These are phyloP conservation scores for Diplosoma virens DNA, from an alignment of 23 tunicate species.

Conservation along the genomic window DNA sequence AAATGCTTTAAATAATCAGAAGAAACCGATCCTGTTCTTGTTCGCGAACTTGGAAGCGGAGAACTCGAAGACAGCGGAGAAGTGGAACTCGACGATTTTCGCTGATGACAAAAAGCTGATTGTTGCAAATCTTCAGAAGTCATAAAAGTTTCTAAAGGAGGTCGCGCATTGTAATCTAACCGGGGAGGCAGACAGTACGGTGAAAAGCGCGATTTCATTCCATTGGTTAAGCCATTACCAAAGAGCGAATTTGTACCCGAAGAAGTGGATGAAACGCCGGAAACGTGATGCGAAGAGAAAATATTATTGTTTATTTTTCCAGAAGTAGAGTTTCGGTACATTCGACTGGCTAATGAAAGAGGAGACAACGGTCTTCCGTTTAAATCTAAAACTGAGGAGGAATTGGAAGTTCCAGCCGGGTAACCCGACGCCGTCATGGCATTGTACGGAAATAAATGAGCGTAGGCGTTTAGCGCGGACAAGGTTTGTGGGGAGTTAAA, in stretches of 20 bases:
- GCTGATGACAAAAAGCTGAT: slow-evolving; percentile 36
- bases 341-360: slow-evolving; percentile 55
- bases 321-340: slow-evolving; percentile 62
- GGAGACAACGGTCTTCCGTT: slow-evolving; percentile 55
- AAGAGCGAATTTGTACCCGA: background rate
- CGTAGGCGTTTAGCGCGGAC: slow-evolving; percentile 79
- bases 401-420: background rate
- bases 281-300: slow-evolving; percentile 30
- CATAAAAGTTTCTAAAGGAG: background rate
- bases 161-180: slow-evolving; percentile 21
- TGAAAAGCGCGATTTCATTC: slow-evolving; percentile 43
- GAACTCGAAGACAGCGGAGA: slow-evolving; percentile 57
- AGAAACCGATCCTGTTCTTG: slow-evolving; percentile 41
- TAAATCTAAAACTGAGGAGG: slow-evolving; percentile 23
- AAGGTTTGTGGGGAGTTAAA: slow-evolving; percentile 41
- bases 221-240: slow-evolving; percentile 9
- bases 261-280: slow-evolving; percentile 25
- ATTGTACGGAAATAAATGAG: slow-evolving; percentile 63
- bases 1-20: slow-evolving; percentile 21
- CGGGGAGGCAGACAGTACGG: slow-evolving; percentile 51
- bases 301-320: slow-evolving; percentile 7
- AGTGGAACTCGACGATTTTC: slow-evolving; percentile 37
- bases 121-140: background rate
- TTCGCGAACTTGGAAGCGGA: slow-evolving; percentile 48
- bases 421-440: slow-evolving; percentile 70